Evolutionary conservation across 2,888 invertebrate species (phyloP), one percentile per base, ranked within the genome.

Genomic region (Dermolepida albohirtum): DNA sequence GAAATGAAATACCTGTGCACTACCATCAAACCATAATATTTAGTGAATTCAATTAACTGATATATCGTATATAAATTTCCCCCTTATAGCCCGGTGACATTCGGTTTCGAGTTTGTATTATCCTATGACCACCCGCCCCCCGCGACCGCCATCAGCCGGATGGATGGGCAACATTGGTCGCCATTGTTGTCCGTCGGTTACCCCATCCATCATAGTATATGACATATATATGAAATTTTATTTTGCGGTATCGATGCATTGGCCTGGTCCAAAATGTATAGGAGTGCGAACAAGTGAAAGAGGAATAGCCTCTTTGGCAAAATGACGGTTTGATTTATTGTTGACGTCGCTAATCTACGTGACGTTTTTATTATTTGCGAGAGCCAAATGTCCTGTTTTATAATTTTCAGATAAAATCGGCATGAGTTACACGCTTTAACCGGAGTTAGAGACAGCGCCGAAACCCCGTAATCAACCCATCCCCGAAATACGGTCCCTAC

Each of bases 251-350:
- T 81, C 78, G 79, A 81, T 80, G 80, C 80, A 81, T 80, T 75
- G 79, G 78, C 77, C 71, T 70, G 66, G 67, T 64, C 69, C 49
- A 70, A 70, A 64, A 65, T 47, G 67, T 67, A 68, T 63, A 41
- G 67, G 66, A 69, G 70, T 66, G 70, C 68, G 69, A 69, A 66
- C 63, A 69, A 49, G 69, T 63, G 69, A 54, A 66, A 69, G 69
- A 66, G 66, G 71, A 71, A 74, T 73, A 74, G 76, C 78, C 78
- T 78, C 78, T 79, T 81, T 78, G 76, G 79, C 44, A 78, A 80
- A 82, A 82, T 83, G 82, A 82, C 81, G 81, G 79, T 80, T 83
- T 84, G 83, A 84, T 83, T 83, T 83, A 83, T 83, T 78, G 80
- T 78, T 82, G 82, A 83, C 83, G 81, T 80, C 78, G 82, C 82